Conservation (phyloP, 2,888 invertebrate genomes). For the Piscicola geometra region DNA sequence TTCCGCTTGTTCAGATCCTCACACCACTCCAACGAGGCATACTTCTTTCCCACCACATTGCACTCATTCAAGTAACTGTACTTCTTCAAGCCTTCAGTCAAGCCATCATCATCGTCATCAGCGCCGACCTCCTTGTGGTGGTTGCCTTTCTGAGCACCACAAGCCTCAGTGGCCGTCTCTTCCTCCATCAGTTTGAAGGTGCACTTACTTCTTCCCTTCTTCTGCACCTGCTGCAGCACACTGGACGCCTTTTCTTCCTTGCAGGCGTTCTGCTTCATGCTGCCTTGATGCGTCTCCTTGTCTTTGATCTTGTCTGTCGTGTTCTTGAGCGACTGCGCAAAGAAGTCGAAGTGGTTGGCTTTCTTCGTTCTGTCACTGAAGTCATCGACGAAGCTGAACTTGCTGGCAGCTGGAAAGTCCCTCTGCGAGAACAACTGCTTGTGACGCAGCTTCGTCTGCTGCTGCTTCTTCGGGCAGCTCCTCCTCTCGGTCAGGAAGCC, state of each 20-base stretch:
- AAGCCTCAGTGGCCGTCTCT: background rate
- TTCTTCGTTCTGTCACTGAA: background rate
- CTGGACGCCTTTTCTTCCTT: background rate
- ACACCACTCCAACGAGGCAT: background rate
- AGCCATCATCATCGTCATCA: too few relatives aligned
- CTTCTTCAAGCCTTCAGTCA: too few relatives aligned
- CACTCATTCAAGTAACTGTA: too few relatives aligned
- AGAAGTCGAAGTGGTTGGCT: background rate
- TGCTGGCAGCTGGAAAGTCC: background rate
- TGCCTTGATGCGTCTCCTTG: too few relatives aligned
- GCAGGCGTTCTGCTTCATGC: background rate
- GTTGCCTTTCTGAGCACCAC: background rate
- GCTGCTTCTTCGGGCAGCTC: background rate
- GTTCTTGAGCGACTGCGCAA: background rate
- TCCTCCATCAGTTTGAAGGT: background rate
- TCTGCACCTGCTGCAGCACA: background rate
- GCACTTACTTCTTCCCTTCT: background rate
- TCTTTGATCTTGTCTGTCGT: too few relatives aligned
- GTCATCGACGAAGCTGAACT: background rate
- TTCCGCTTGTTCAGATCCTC: background rate
- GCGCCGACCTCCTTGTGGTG: background rate
- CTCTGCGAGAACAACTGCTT: constrained; percentile 6
- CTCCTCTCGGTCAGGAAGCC: constrained; percentile 13
- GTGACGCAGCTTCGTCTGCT: background rate
- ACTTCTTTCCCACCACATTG: background rate